A percentile compares a stretch with the other conserved stretches of the same genome.
phyloP scores from a whole-genome alignment of 2,113 vertebrate species.

The Corythaeola cristata region DNA sequence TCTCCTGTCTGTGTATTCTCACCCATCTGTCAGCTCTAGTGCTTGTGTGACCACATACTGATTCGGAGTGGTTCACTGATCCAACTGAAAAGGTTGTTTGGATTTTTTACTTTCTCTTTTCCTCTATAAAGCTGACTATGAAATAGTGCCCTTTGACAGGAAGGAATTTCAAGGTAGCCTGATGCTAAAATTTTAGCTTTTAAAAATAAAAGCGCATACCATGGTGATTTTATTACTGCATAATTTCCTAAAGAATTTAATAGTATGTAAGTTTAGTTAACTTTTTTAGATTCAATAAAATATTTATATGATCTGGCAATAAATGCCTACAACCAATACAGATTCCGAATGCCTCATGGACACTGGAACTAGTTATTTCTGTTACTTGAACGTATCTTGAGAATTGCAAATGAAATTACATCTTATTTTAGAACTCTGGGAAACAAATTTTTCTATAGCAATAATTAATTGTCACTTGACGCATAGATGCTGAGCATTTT shows the following conservation, averaged over 20 bases:
- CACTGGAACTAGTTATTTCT: constrained; percentile 39
- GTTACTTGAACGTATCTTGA: constrained; percentile 29
- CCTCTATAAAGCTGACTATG: not conserved
- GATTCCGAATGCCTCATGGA: constrained; percentile 48
- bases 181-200: constrained; percentile 64
- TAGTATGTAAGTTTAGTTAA: constrained; percentile 57
- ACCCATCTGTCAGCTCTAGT: not conserved
- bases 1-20: not conserved
- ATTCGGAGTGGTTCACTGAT: not conserved
- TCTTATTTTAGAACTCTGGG: constrained; percentile 43
- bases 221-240: constrained; percentile 61
- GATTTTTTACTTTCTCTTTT: not conserved
- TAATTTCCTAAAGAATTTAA: constrained; percentile 71
- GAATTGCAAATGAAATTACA: not conserved
- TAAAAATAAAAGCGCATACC: constrained; percentile 36
- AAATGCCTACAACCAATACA: constrained; percentile 54
- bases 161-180: constrained; percentile 39
- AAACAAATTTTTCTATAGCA: constrained; percentile 44
- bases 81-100: not conserved
- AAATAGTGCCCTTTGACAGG: not conserved
- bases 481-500: not conserved
- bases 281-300: constrained; percentile 17
- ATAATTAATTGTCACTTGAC: constrained; percentile 54
- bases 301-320: constrained; percentile 43
- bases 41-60: not conserved